These are phyloP conservation scores for Thomomys bottae DNA, from an alignment of 2,113 vertebrate genomes.

Conservation along the genomic window DNA sequence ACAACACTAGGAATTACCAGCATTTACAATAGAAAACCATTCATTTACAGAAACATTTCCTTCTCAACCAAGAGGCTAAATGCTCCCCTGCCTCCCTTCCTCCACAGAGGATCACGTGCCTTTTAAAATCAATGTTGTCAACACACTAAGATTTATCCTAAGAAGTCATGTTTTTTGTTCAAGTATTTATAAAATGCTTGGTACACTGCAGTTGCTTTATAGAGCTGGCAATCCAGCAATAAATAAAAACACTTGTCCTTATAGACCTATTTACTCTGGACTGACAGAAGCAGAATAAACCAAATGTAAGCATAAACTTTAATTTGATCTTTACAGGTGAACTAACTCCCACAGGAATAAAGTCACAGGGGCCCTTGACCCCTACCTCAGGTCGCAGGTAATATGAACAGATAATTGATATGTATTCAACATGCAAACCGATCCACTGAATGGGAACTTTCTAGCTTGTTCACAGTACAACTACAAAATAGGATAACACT, in stretches of 20 bases:
- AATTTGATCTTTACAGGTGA: not conserved
- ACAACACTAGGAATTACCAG: not conserved
- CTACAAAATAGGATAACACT: not conserved
- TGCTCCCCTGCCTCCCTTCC: not conserved
- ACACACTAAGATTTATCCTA: not conserved
- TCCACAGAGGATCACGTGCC: not conserved
- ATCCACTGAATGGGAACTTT: not conserved
- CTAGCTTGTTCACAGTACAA: not conserved
- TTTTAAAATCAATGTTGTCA: conserved; percentile 34
- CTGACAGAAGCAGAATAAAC: not conserved
- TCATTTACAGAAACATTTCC: not conserved
- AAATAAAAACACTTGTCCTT: not conserved
- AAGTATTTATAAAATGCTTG: not conserved
- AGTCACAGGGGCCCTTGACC: not conserved
- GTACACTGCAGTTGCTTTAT: rapidly evolving
- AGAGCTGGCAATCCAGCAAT: not conserved
- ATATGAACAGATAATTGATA: not conserved
- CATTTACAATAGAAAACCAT: not conserved
- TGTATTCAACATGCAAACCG: not conserved
- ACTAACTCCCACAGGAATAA: not conserved
- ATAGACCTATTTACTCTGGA: not conserved
- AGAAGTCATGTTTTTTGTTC: not conserved
- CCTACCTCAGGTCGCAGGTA: not conserved
- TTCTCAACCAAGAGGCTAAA: not conserved
- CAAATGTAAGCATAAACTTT: not conserved